Base-by-base conservation (phyloP, 2,113 vertebrate genomes). In the Madoqua kirkii region DNA sequence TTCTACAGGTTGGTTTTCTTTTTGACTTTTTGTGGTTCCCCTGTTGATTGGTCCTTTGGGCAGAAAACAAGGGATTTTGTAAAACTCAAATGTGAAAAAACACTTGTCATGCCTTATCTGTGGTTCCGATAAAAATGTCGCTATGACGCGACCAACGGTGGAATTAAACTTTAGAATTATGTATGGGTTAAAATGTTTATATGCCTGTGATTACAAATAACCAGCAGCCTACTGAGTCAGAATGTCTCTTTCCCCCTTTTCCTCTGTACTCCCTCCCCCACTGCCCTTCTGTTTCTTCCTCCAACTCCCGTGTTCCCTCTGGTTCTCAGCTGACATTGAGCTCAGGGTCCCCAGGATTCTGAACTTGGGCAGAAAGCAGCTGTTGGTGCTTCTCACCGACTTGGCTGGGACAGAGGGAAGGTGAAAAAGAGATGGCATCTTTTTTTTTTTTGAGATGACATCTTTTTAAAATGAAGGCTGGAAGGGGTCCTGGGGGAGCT, bases 321-420 rank as follows among this genome's bases (percentile, higher is more conserved):
- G 0, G 59, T 15, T 76, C 55, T 62, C 43, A 9, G 43, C 19
- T 31, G 12, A 13, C 19, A 6, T 7, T 21, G 48, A 15, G 10
- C 33, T 60, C 67, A 4, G 40, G 48, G 25, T 7, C 87, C 52
- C 85, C 64, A 1, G 81, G 43, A 31, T 57, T 89, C 36, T n/a
- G 84, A 57, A 59, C 93, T 48, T n/a, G 60, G 59, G 91, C 89
- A 60, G 92, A 79, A 55, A 84, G 84, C 57, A 81, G 31, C 50
- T 57, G 27, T 52, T 25, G n/a, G 55, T 29, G 62, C 50, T 45
- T 57, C 57, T 71, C 45, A 5, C 17, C 1, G 2, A 17, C 64
- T 57, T 14, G n/a, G 13, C 60, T 4, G 7, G 76, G 52, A 27
- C 60, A 33, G 40, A 36, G 83, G 92, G 40, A 36, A n/a, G 48